These are phyloP conservation scores for Pituophis catenifer DNA, from an alignment of 2,113 vertebrate species.

Conservation along the genomic window DNA sequence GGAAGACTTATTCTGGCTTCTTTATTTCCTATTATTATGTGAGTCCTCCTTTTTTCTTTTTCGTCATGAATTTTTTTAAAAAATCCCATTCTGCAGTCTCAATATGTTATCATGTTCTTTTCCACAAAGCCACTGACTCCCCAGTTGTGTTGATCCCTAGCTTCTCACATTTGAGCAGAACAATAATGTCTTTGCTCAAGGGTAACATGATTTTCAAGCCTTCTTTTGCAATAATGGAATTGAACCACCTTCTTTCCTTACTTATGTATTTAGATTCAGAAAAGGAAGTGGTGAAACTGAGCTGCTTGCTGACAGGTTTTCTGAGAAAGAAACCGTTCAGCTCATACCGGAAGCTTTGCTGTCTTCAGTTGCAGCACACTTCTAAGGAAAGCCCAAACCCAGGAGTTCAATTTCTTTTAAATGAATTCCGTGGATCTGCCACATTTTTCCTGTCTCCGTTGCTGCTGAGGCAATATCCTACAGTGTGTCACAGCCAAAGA, in stretches of 20 bases:
- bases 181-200: no score
- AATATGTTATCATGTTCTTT: background rate
- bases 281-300: conserved; percentile 81
- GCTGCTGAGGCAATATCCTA: background rate
- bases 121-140: background rate
- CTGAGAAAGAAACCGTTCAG: conserved; percentile 73
- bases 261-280: conserved; percentile 73
- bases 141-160: background rate
- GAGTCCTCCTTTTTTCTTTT: background rate
- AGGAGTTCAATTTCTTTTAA: background rate
- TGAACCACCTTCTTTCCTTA: conserved; percentile 66
- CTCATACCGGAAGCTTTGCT: conserved; percentile 64
- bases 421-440: background rate
- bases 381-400: background rate
- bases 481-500: background rate
- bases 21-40: background rate
- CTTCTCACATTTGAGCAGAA: background rate
- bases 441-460: background rate
- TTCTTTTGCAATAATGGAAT: background rate
- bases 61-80: background rate
- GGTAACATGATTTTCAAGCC: background rate
- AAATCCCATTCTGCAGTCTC: no score
- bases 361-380: conserved; percentile 31
- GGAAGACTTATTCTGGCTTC: background rate
- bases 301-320: conserved; percentile 69